A percentile compares a stretch with the other conserved stretches of the same genome.
These are phyloP conservation scores for Stictocephala bisonia DNA, from an alignment of 2,888 invertebrate species.

Conservation along the genomic window DNA sequence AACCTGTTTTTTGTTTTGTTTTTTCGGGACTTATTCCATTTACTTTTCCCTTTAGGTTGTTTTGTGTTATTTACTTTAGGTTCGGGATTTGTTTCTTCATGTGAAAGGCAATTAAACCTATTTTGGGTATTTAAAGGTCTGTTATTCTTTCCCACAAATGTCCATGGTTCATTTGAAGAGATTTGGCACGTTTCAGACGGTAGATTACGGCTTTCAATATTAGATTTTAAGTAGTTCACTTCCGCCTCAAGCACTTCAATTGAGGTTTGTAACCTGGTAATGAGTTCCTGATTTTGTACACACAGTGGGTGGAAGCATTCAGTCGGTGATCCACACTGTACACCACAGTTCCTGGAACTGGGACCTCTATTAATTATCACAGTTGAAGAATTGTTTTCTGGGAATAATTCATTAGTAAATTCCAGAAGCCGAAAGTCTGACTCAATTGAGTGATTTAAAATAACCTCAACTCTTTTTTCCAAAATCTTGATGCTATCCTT, in stretches of 20 bases:
- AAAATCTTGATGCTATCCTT: neutral
- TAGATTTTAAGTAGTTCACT: too few species aligned
- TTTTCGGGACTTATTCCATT: too few species aligned
- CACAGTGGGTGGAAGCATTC: neutral
- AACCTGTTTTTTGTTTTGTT: too few species aligned
- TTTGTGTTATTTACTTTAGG: too few species aligned
- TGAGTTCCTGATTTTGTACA: neutral
- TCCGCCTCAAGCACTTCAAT: constrained; percentile 2
- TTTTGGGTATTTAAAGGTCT: too few species aligned
- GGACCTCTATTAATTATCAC: neutral
- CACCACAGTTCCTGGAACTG: neutral
- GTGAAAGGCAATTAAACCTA: too few species aligned
- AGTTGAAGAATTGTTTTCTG: neutral
- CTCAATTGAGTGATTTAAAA: constrained; percentile 1
- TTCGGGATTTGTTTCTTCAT: too few species aligned
- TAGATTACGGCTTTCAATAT: too few species aligned
- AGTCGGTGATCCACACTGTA: neutral
- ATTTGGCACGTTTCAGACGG: too few species aligned
- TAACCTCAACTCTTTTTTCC: constrained; percentile 1
- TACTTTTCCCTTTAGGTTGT: too few species aligned
- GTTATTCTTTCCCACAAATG: too few species aligned
- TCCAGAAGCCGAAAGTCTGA: neutral
- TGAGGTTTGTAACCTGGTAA: neutral
- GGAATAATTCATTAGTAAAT: neutral
- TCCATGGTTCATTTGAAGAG: too few species aligned